A percentile compares a stretch with the other conserved stretches of the same genome.
These are phyloP conservation scores for Eupithecia insigniata DNA, from an alignment of 2,888 invertebrate genomes.

Conservation along the genomic window DNA sequence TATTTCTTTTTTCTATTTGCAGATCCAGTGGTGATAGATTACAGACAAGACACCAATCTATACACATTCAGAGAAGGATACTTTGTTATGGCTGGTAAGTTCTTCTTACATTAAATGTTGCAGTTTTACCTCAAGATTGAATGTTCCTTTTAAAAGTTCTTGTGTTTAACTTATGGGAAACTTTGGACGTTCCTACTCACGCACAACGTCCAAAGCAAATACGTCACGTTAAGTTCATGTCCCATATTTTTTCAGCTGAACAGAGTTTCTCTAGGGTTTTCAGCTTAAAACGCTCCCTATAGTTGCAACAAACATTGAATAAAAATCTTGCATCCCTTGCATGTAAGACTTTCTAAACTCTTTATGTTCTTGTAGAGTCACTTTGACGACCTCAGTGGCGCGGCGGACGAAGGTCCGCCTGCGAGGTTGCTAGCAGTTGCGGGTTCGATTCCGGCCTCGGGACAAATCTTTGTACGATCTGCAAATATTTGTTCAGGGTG, in stretches of 20 bases:
- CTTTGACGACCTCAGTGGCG: too few relatives aligned
- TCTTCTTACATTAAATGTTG: neutral
- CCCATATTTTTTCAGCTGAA: neutral
- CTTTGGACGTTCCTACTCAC: neutral
- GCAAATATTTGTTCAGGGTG: too few relatives aligned
- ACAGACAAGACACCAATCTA: slow-evolving; percentile 82
- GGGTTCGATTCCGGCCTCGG: too few relatives aligned
- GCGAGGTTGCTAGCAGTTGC: too few relatives aligned
- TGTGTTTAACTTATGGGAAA: neutral
- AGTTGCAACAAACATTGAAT: neutral
- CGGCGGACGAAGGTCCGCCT: too few relatives aligned
- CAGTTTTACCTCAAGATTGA: neutral
- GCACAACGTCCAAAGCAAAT: too few relatives aligned
- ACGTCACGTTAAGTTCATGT: neutral
- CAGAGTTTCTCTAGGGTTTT: too few relatives aligned
- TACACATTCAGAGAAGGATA: slow-evolving; percentile 89
- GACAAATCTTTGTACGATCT: too few relatives aligned
- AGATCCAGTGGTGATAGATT: slow-evolving; percentile 92
- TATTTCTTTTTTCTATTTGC: slow-evolving; percentile 49
- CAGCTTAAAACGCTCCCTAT: neutral
- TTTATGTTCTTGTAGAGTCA: slow-evolving; percentile 64
- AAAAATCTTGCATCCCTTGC: neutral
- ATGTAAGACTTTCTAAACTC: neutral
- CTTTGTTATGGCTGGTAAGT: slow-evolving; percentile 89
- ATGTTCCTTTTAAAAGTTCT: neutral